These are phyloP conservation scores for Diarsia brunnea DNA, from an alignment of 2,888 invertebrate genomes.

Conservation along the genomic window DNA sequence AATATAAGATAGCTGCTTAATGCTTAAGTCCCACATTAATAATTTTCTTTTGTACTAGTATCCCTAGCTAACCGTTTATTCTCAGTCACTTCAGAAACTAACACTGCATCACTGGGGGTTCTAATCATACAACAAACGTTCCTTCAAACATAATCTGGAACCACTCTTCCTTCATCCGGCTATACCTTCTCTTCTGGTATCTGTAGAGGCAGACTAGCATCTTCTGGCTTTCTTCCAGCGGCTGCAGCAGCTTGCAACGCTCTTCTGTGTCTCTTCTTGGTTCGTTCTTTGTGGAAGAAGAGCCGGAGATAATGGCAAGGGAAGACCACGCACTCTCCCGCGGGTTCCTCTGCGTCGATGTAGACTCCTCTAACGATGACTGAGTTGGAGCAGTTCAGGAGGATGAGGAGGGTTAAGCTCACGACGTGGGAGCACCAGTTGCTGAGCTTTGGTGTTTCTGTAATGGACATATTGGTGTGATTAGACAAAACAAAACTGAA, in stretches of 20 bases:
- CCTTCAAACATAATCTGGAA: slow-evolving; percentile 39
- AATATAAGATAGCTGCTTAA: neutral
- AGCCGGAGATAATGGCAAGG: slow-evolving; percentile 95
- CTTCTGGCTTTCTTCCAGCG: slow-evolving; percentile 80
- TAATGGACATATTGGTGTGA: slow-evolving; percentile 19
- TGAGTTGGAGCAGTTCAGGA: slow-evolving; percentile 96
- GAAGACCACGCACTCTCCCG: slow-evolving; percentile 95
- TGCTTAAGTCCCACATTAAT: slow-evolving; percentile 11
- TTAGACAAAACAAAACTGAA: too few relatives aligned
- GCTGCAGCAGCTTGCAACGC: slow-evolving; percentile 80
- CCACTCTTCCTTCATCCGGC: slow-evolving; percentile 27
- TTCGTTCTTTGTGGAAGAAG: slow-evolving; percentile 93
- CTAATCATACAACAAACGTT: slow-evolving; percentile 43
- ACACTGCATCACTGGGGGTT: slow-evolving; percentile 58
- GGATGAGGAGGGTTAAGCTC: slow-evolving; percentile 93
- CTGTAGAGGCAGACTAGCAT: slow-evolving; percentile 83
- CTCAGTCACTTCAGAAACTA: slow-evolving; percentile 50
- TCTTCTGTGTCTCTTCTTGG: slow-evolving; percentile 90
- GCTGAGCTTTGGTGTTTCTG: slow-evolving; percentile 94
- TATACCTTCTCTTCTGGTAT: slow-evolving; percentile 86
- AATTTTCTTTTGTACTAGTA: slow-evolving; percentile 38
- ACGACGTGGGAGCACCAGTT: slow-evolving; percentile 95
- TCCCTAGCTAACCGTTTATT: slow-evolving; percentile 33
- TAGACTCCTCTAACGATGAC: slow-evolving; percentile 96
- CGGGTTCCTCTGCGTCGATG: slow-evolving; percentile 96